Conservation (phyloP, 2,113 vertebrate genomes). For the Pongo abelii region DNA sequence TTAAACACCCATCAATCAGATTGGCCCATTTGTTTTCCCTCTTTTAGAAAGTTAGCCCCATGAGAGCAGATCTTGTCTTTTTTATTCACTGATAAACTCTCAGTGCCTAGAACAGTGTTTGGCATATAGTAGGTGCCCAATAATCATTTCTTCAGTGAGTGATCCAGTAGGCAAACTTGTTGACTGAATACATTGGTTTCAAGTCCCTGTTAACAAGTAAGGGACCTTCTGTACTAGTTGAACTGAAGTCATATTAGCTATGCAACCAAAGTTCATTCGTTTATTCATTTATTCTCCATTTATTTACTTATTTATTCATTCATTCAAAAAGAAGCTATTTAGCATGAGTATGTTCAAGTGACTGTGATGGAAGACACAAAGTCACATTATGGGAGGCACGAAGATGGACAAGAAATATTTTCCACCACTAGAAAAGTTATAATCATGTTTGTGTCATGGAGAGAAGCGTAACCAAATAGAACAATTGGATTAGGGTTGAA, state of each 20-base stretch:
- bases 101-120: slow-evolving; percentile 32
- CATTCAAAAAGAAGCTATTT: slow-evolving; percentile 43
- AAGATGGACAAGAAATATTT: slow-evolving; percentile 20
- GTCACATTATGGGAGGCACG: slow-evolving; percentile 16
- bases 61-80: background rate
- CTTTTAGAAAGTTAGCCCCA: background rate
- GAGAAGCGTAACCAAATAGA: background rate
- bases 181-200: slow-evolving; percentile 32
- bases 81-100: background rate
- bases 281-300: slow-evolving; percentile 64
- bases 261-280: slow-evolving; percentile 48
- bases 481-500: background rate
- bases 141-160: slow-evolving; percentile 34
- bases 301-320: slow-evolving; percentile 53
- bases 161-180: background rate
- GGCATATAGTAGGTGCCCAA: background rate
- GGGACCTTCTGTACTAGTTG: slow-evolving; percentile 21
- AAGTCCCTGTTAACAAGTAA: slow-evolving; percentile 53
- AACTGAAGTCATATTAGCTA: slow-evolving; percentile 50
- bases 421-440: background rate
- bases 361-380: slow-evolving; percentile 45
- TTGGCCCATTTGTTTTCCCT: background rate
- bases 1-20: background rate
- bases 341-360: slow-evolving; percentile 50
- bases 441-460: background rate